These are phyloP conservation scores for Cyanoliseus patagonus DNA, from an alignment of 2,113 vertebrate genomes.

Conservation along the genomic window DNA sequence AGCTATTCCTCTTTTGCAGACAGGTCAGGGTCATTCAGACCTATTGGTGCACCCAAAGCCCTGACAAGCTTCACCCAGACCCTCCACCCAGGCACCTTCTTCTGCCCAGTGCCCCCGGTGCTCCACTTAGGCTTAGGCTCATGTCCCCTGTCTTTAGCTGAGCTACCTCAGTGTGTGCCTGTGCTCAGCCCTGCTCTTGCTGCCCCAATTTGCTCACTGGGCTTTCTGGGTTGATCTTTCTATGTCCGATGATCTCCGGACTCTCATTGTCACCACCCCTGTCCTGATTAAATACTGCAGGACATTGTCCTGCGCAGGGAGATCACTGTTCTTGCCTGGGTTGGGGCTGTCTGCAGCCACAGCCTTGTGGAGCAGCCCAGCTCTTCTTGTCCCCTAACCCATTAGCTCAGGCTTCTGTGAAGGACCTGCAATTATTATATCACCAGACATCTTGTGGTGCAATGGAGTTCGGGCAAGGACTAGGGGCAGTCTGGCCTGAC, in stretches of 20 bases:
- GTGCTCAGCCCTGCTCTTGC: background rate
- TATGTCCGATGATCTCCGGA: background rate
- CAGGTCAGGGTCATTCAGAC: background rate
- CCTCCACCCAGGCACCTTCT: background rate
- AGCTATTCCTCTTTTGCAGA: background rate
- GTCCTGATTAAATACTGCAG: background rate
- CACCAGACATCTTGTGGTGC: background rate
- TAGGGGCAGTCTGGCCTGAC: background rate
- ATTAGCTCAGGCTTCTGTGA: background rate
- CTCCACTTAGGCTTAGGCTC: background rate
- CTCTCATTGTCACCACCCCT: background rate
- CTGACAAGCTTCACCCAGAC: background rate
- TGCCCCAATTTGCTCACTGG: background rate
- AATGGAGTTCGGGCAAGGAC: background rate
- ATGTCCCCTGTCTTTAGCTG: background rate
- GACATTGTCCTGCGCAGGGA: background rate
- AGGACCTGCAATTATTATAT: background rate
- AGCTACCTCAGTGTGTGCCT: background rate
- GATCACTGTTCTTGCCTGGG: background rate
- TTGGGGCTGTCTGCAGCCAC: background rate
- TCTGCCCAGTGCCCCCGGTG: background rate
- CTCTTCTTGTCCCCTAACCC: background rate
- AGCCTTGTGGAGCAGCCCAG: background rate
- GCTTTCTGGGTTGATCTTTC: background rate
- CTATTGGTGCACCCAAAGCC: background rate